A percentile compares a stretch with the other conserved stretches of the same genome.
Conservation (phyloP, 1,140 invertebrate genomes). For the Thereuonema tuberculata region DNA sequence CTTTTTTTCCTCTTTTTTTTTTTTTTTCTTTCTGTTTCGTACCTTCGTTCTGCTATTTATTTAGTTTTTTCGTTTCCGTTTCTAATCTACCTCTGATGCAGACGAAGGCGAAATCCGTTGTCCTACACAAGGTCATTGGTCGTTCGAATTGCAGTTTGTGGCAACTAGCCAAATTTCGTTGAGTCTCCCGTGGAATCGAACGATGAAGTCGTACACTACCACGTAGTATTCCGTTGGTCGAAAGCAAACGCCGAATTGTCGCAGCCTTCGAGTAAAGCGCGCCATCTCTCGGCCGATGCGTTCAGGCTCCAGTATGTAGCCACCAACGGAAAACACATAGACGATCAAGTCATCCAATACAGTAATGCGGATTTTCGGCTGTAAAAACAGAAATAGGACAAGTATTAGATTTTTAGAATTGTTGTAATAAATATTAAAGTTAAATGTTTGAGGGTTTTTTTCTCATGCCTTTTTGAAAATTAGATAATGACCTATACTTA, state of each 20-base stretch:
- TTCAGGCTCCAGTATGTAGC: conserved; percentile 22
- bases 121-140: too few relatives aligned
- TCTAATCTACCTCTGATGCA: too few relatives aligned
- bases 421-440: too few relatives aligned
- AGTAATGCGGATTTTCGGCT: conserved; percentile 22
- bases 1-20: too few relatives aligned
- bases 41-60: too few relatives aligned
- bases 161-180: conserved; percentile 27
- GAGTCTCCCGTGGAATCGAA: conserved; percentile 24
- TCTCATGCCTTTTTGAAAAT: too few relatives aligned
- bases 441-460: too few relatives aligned
- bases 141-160: conserved; percentile 19
- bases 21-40: too few relatives aligned
- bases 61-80: too few relatives aligned
- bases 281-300: conserved; percentile 19
- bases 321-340: conserved; percentile 24
- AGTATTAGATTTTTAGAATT: too few relatives aligned
- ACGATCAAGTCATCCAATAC: conserved; percentile 23
- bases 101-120: too few relatives aligned
- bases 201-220: conserved; percentile 24
- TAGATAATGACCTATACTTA: too few relatives aligned
- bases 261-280: conserved; percentile 18
- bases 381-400: not conserved
- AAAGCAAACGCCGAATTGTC: conserved; percentile 22
- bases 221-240: conserved; percentile 22